phyloP scores from a whole-genome alignment of 2,888 invertebrate genomes.

The Micropterix aruncella region DNA sequence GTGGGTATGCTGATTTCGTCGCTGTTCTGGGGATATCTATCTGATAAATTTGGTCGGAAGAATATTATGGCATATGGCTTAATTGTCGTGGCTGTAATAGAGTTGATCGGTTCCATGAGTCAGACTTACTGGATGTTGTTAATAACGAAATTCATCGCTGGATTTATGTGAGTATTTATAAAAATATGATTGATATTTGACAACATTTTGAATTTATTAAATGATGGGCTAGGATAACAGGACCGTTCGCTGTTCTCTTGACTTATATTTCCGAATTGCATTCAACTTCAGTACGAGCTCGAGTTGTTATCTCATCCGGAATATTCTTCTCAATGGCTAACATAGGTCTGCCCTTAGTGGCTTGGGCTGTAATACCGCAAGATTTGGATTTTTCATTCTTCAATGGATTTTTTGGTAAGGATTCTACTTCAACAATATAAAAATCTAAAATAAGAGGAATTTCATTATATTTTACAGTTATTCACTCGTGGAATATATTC shows the following conservation, averaged over 20 bases:
- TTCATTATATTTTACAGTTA: too few species aligned
- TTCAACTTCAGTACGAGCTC: constrained; percentile 44
- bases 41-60: constrained; percentile 57
- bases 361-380: constrained; percentile 56
- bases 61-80: constrained; percentile 53
- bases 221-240: constrained; percentile 40
- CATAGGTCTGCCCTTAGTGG: constrained; percentile 50
- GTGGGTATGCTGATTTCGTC: constrained; percentile 68
- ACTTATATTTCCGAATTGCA: constrained; percentile 65
- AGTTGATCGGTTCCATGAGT: constrained; percentile 46
- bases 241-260: constrained; percentile 59
- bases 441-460: too few species aligned
- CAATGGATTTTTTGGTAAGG: constrained; percentile 21
- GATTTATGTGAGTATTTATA: constrained; percentile 53
- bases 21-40: constrained; percentile 63
- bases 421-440: too few species aligned
- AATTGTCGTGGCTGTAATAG: constrained; percentile 46
- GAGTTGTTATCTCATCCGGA: constrained; percentile 49
- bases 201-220: too few species aligned
- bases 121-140: constrained; percentile 52
- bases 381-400: constrained; percentile 33
- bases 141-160: constrained; percentile 57
- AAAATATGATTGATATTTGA: too few species aligned
- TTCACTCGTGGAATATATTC: constrained; percentile 49
- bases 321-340: constrained; percentile 51